Percentiles rank a stretch among this genome's conserved stretches.
phyloP scores from a whole-genome alignment of 2,797 vertebrate genomes.

The Typhlichthys eigenmanni region DNA sequence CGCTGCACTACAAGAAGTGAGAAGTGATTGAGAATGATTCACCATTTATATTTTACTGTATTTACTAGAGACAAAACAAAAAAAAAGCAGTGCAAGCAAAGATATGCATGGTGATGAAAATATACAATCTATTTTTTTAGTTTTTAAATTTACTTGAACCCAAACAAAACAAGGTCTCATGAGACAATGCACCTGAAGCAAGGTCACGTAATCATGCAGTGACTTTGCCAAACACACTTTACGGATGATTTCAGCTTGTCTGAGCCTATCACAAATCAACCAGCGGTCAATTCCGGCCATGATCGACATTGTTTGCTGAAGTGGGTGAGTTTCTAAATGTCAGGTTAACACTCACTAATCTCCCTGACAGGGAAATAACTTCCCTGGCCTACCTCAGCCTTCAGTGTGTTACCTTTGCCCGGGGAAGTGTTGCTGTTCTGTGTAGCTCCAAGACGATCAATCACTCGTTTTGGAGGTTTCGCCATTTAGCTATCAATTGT shows the following conservation, averaged over 20 bases:
- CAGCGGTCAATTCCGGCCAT: constrained; percentile 33
- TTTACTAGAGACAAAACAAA: constrained; percentile 67
- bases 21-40: constrained; percentile 70
- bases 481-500: not conserved
- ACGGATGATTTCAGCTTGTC: constrained; percentile 68
- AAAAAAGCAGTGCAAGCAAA: constrained; percentile 70
- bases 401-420: constrained; percentile 28
- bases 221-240: constrained; percentile 60
- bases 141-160: constrained; percentile 13
- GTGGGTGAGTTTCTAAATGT: constrained; percentile 45
- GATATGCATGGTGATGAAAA: constrained; percentile 63
- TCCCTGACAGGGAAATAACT: constrained; percentile 22
- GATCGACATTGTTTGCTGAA: constrained; percentile 39
- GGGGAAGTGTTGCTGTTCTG: constrained; percentile 16
- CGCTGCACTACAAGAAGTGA: constrained; percentile 72
- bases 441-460: constrained; percentile 20
- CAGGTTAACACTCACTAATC: constrained; percentile 37
- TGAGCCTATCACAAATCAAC: constrained; percentile 66
- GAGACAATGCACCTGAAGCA: constrained; percentile 58
- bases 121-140: constrained; percentile 32
- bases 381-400: constrained; percentile 3
- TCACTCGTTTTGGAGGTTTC: constrained; percentile 11
- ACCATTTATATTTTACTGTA: constrained; percentile 67
- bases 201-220: constrained; percentile 72
- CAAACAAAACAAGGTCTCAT: constrained; percentile 24